Evolutionary conservation across 2,888 invertebrate species (phyloP).

Genomic region (Eupsilia transversa): DNA sequence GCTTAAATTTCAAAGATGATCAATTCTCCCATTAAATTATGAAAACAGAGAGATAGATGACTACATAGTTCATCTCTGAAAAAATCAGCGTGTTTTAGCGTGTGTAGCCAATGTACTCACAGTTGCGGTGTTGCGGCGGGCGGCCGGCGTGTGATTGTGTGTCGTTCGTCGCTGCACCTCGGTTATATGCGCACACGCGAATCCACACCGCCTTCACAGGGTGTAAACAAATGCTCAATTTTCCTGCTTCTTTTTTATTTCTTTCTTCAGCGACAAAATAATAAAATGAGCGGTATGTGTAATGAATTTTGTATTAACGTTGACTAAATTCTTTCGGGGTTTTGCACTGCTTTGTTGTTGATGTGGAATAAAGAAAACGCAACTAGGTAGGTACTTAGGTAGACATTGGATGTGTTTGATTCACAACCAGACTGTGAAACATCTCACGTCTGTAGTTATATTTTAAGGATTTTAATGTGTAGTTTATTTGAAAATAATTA

Average conservation of each 20-base stretch:
- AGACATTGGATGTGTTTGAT: background rate
- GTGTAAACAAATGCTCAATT: conserved; percentile 73
- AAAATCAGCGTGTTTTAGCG: conserved; percentile 17
- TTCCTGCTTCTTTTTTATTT: conserved; percentile 68
- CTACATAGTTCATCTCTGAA: background rate
- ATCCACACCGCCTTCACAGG: conserved; percentile 73
- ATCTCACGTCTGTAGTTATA: no score
- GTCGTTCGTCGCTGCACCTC: conserved; percentile 72
- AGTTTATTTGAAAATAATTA: background rate
- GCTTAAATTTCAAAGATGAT: background rate
- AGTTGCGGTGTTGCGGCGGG: conserved; percentile 75
- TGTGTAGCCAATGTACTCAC: conserved; percentile 77
- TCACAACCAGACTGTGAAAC: background rate
- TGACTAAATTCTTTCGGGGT: background rate
- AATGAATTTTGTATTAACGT: conserved; percentile 33
- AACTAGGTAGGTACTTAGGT: background rate
- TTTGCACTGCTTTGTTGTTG: background rate
- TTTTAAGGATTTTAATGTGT: background rate
- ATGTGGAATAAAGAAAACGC: background rate
- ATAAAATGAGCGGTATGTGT: conserved; percentile 25
- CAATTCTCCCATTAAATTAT: background rate
- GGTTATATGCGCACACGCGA: conserved; percentile 84
- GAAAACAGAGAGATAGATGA: no score
- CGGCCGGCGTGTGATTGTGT: conserved; percentile 83
- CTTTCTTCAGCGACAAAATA: conserved; percentile 37